Evolutionary conservation across 2,113 vertebrate genomes (phyloP), one percentile per base, ranked within the genome.

Genomic region (Pogonocichla stellata): DNA sequence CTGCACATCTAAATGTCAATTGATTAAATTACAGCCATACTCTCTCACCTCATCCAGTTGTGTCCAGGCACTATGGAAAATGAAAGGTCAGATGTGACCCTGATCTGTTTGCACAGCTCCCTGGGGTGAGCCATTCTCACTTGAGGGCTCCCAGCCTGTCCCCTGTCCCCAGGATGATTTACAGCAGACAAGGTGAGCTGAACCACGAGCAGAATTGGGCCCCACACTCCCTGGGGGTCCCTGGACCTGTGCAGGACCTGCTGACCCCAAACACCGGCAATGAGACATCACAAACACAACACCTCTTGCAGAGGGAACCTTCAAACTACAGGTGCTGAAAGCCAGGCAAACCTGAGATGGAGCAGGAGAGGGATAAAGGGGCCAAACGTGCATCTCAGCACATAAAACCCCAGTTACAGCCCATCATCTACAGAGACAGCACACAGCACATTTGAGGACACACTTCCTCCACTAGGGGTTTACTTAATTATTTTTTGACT

Each of bases 11-110:
- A 82, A 92, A 91, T 42, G 73, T 28, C 78, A 61, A 7, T 7
- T 91, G 69, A 89, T 91, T 84, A 81, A 91, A 92, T 92, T 69
- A 85, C 84, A 82, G 77, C 61, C 92, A 73, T 69, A 75, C 43
- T 64, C 95, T 83, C 94, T 93, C 91, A 67, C 88, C 92, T 86
- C 92, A 92, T 45, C 75, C 84, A 74, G 10, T 53, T 72, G 47
- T 56, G 38, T 5, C 36, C 26, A 47, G 80, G 83, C 77, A 67
- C 77, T 53, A 15, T 9, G 0, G 34, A 79, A 89, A 95, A 91
- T 10, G 43, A 75, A 79, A 79, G 92, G 80, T 72, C 91, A 95
- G 40, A 11, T 2, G 31, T 91, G 95, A 62, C 91, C 88, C 57
- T 78, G 36, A 43, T 74, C 66, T 84, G 83, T 67, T 86, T 60